phyloP scores from a whole-genome alignment of 2,113 vertebrate species.

The Epinephelus lanceolatus region DNA sequence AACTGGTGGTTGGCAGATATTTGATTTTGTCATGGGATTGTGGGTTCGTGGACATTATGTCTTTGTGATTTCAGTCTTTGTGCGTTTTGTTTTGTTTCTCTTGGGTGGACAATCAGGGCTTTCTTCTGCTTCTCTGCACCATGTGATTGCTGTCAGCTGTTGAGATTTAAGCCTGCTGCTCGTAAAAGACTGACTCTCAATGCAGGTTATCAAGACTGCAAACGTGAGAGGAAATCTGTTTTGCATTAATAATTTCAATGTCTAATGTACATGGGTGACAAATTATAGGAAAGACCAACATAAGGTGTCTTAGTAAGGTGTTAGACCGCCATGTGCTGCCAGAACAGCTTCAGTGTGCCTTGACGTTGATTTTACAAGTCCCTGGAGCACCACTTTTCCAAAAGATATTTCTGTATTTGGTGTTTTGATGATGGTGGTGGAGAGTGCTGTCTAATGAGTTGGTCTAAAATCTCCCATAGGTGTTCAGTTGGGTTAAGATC shows the following conservation, averaged over 20 bases:
- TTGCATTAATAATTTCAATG: background rate
- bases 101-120: background rate
- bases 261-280: background rate
- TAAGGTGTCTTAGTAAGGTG: no score
- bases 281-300: no score
- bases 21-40: background rate
- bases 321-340: no score
- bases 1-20: conserved; percentile 23
- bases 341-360: no score
- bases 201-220: background rate
- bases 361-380: no score
- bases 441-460: no score
- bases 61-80: conserved; percentile 19
- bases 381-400: no score
- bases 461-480: no score
- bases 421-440: no score
- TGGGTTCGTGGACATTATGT: conserved; percentile 28
- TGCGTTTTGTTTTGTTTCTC: conserved; percentile 1
- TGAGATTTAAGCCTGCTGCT: background rate
- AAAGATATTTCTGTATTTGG: no score
- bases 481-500: no score
- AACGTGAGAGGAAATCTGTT: background rate
- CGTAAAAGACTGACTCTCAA: background rate
- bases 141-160: background rate
- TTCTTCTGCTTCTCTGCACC: conserved; percentile 20